Evolutionary conservation across 2,888 invertebrate genomes (phyloP).

Genomic region (Empis livida): DNA sequence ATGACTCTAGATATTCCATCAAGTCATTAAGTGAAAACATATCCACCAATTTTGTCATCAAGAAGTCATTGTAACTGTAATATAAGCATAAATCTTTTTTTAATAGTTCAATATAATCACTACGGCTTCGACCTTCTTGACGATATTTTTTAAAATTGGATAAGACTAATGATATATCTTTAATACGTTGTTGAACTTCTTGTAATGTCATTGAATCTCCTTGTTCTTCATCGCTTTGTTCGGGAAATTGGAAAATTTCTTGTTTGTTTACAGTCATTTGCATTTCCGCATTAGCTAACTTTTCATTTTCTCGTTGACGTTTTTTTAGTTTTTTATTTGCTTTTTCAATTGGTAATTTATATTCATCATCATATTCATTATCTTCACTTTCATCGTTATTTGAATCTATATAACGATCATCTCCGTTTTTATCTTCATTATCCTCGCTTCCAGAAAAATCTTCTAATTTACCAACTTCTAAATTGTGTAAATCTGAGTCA

Average conservation of each 20-base stretch:
- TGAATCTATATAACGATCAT: conserved; percentile 30
- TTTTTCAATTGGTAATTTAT: conserved; percentile 76
- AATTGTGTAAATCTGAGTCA: conserved; percentile 19
- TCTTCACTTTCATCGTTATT: conserved; percentile 25
- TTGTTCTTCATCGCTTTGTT: conserved; percentile 57
- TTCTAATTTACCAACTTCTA: conserved; percentile 25
- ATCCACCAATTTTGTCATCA: conserved; percentile 86
- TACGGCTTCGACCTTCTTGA: conserved; percentile 54
- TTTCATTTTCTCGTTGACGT: conserved; percentile 53
- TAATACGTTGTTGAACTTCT: conserved; percentile 78
- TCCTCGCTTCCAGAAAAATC: conserved; percentile 23
- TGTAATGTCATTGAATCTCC: conserved; percentile 61
- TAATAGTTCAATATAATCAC: conserved; percentile 71
- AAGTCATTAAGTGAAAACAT: conserved; percentile 77
- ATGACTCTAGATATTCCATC: conserved; percentile 90
- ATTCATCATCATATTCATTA: conserved; percentile 44
- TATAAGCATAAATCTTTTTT: conserved; percentile 78
- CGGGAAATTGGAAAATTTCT: conserved; percentile 67
- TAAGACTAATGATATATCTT: conserved; percentile 68
- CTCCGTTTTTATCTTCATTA: conserved; percentile 38
- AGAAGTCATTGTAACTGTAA: conserved; percentile 92
- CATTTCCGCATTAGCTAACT: conserved; percentile 68
- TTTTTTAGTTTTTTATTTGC: conserved; percentile 63
- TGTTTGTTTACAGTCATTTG: conserved; percentile 64
- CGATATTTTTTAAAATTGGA: conserved; percentile 63